Evolutionary conservation across 2,797 vertebrate genomes (phyloP).

Genomic region (Enteromius treurensis): DNA sequence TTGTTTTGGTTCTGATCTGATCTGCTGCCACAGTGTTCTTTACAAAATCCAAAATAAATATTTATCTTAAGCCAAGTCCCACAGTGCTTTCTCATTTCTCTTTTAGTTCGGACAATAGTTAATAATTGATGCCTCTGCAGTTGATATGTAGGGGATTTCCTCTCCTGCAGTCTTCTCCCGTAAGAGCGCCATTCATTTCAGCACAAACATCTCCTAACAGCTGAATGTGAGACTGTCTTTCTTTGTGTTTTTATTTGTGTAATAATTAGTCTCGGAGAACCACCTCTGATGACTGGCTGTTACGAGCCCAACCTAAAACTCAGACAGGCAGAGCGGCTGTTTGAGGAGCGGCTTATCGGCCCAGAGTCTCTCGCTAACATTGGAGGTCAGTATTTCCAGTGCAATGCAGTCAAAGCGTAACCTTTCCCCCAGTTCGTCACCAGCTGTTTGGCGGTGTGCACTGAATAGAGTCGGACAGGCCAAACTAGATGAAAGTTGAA

Average conservation of each 20-base stretch:
- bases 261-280: conserved; percentile 83
- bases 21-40: conserved; percentile 2
- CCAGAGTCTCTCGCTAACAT: conserved; percentile 90
- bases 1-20: neutral
- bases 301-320: conserved; percentile 90
- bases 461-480: neutral
- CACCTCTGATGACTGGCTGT: conserved; percentile 84
- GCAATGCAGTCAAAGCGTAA: neutral
- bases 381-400: conserved; percentile 77
- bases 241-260: conserved; percentile 28
- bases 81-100: conserved; percentile 39
- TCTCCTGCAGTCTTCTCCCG: neutral
- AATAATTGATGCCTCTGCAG: conserved; percentile 51
- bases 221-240: conserved; percentile 10
- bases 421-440: conserved; percentile 6
- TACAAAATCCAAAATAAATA: conserved; percentile 18
- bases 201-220: neutral
- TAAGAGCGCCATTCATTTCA: conserved; percentile 8
- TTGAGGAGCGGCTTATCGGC: conserved; percentile 86
- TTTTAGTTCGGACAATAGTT: conserved; percentile 41
- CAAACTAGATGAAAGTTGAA: conserved; percentile 41
- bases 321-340: conserved; percentile 83
- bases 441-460: neutral
- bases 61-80: conserved; percentile 31
- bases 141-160: conserved; percentile 33